These are phyloP conservation scores for Cephalopachus bancanus DNA, from an alignment of 2,797 vertebrate species.

Conservation along the genomic window DNA sequence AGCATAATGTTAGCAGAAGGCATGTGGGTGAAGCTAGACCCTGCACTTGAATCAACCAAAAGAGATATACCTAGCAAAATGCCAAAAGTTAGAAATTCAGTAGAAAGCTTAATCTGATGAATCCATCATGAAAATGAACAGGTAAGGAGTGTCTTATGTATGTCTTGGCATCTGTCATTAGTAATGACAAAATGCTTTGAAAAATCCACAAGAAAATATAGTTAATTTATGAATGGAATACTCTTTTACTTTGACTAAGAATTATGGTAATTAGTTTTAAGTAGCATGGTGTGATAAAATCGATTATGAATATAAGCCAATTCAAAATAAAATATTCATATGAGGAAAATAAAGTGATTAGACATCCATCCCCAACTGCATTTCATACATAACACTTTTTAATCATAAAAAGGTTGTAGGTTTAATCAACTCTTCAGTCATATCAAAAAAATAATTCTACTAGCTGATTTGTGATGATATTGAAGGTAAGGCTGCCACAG, in stretches of 20 bases:
- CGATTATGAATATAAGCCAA: conserved; percentile 33
- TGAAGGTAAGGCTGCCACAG: not conserved
- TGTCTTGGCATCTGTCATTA: not conserved
- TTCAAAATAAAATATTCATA: conserved; percentile 4
- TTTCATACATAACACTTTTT: not conserved
- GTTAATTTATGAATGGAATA: not conserved
- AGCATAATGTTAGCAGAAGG: conserved; percentile 64
- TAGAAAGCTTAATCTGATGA: not conserved
- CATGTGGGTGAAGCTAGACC: conserved; percentile 55
- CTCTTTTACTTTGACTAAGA: not conserved
- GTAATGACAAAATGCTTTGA: conserved; percentile 51
- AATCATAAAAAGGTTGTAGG: not conserved
- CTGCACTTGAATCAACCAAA: conserved; percentile 1
- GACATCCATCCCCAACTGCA: not conserved
- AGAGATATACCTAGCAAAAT: conserved; percentile 58
- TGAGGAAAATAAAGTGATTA: conserved; percentile 9
- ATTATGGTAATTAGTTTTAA: conserved; percentile 14
- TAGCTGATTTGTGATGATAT: not conserved
- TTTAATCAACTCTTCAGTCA: not conserved
- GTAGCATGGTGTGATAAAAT: not conserved
- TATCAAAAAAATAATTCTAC: conserved; percentile 11
- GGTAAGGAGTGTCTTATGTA: not conserved
- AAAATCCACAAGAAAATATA: not conserved
- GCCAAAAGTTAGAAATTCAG: conserved; percentile 33
- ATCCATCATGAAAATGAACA: not conserved